phyloP scores from a whole-genome alignment of 35 echinoderm and acorn worm genomes.

The Heliocidaris erythrogramma region DNA sequence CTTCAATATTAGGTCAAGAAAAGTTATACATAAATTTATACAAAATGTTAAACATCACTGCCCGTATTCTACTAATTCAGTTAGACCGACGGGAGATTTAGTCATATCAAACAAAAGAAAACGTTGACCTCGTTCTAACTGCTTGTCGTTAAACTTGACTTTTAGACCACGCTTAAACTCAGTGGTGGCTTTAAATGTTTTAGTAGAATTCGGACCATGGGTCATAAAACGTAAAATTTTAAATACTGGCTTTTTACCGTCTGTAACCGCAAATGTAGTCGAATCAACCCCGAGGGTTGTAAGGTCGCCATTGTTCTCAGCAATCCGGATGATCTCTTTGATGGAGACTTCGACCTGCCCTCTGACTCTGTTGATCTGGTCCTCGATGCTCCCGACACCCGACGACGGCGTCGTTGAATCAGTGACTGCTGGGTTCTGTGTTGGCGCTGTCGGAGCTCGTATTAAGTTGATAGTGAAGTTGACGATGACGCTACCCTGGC shows the following conservation, averaged over 20 bases:
- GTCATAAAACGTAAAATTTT: no score
- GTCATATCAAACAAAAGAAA: no score
- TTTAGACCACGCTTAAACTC: no score
- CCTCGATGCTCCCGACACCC: background rate
- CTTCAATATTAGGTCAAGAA: no score
- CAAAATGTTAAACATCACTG: no score
- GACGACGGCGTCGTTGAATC: background rate
- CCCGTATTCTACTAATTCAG: no score
- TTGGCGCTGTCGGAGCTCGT: background rate
- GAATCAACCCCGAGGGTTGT: background rate
- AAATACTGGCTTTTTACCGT: background rate
- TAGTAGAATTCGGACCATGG: no score
- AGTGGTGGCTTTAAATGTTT: no score
- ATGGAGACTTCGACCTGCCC: slow-evolving; percentile 24
- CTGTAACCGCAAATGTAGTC: background rate
- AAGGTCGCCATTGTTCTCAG: slow-evolving; percentile 1
- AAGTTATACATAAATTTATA: no score
- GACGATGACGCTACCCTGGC: slow-evolving; percentile 22
- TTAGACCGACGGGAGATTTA: no score
- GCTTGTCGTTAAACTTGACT: no score
- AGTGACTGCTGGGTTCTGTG: background rate
- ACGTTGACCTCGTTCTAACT: no score
- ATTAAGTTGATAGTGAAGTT: slow-evolving; percentile 44
- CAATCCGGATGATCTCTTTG: slow-evolving; percentile 16
- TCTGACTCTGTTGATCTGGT: background rate